Base-by-base conservation (phyloP, 2,797 vertebrate species). In the Erithacus rubecula region DNA sequence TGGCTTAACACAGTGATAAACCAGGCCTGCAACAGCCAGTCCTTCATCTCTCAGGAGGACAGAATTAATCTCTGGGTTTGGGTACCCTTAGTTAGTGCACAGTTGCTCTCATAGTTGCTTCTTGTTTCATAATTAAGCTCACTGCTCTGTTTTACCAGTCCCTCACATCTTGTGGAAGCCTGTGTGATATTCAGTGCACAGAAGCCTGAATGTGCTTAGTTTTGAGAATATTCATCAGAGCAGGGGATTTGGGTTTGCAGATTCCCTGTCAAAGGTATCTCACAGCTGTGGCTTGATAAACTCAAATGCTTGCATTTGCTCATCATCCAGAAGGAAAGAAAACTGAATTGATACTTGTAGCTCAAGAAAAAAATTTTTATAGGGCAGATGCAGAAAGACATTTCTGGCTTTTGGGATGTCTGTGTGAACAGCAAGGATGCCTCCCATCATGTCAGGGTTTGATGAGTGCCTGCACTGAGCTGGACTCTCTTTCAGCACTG, bases 211-310 rank as follows among this genome's bases (percentile, higher is more conserved):
- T 67, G 55, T 5, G 1, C 49, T 94, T 70, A 13, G 26, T 72
- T 87, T 84, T 82, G 71, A 78, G 77, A 93, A 86, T 89, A 89
- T 93, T 96, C 72, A 82, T 87, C 78, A 93, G 68, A 15, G 15
- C 19, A 15, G 49, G 32, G 49, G 17, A 37, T 64, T 71, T 68
- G 58, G 16, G 74, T 64, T 83, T 94, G 63, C 63, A 83, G 56
- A 89, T 75, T 70, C 34, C 43, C 82, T 49, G 52, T 69, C 94
- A 92, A 79, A 95, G 85, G 91, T 95, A 76, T 41, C 70, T 93
- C 92, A 74, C 74, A 91, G 74, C 85, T 83, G 69, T 63, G 69
- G 4, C 69, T 92, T 52, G 58, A 68, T 62, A 83, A 69, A 63
- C 32, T 17, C 68, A 65, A 87, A 67, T 12, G 58, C 68, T 87